Conservation (phyloP, 1,140 invertebrate species). For the Pseudomyrmex sp. region DNA sequence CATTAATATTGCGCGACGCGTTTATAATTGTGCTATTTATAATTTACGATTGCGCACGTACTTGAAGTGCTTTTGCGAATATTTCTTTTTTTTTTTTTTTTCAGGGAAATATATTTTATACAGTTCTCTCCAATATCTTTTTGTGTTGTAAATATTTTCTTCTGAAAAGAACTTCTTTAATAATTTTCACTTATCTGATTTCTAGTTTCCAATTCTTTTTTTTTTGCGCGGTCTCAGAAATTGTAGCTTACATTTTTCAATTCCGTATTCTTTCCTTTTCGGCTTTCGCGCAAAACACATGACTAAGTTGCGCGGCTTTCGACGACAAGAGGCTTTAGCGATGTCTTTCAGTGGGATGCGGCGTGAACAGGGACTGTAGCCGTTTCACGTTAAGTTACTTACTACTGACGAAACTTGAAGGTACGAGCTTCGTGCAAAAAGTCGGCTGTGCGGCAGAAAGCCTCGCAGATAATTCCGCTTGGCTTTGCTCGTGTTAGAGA, state of each 20-base stretch:
- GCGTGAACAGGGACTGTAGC: constrained; percentile 5
- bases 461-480: constrained; percentile 47
- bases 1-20: background rate
- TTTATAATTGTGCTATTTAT: background rate
- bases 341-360: constrained; percentile 35
- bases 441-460: constrained; percentile 8
- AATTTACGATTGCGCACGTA: background rate
- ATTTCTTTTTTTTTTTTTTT: background rate
- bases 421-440: constrained; percentile 46
- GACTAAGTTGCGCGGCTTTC: constrained; percentile 32
- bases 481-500: constrained; percentile 32
- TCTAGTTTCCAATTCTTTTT: background rate
- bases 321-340: constrained; percentile 42
- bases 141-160: background rate
- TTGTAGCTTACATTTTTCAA: background rate
- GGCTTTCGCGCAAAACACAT: background rate
- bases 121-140: background rate
- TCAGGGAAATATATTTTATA: constrained; percentile 1
- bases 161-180: background rate
- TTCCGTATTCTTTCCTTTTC: constrained; percentile 15
- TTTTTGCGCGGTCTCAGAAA: background rate
- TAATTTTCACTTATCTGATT: too few species aligned
- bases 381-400: constrained; percentile 46
- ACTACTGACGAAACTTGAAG: constrained; percentile 43
- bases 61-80: background rate